These are phyloP conservation scores for Allobates femoralis DNA, from an alignment of 2,797 vertebrate genomes.

Conservation along the genomic window DNA sequence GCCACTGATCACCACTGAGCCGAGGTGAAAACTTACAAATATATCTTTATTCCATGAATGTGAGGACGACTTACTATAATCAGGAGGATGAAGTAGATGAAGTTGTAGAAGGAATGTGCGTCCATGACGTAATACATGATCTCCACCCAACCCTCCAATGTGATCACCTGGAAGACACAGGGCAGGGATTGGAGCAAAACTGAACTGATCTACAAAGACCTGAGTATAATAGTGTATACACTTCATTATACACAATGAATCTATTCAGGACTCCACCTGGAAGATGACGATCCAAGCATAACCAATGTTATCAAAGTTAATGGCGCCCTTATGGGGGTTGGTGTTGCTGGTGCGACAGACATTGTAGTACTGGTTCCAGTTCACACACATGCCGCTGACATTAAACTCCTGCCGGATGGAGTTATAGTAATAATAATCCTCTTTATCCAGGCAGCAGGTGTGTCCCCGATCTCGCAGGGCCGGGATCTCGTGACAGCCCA, in stretches of 20 bases:
- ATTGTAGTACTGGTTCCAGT: constrained; percentile 97
- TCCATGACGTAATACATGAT: constrained; percentile 99
- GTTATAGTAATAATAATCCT: constrained; percentile 87
- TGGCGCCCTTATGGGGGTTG: constrained; percentile 96
- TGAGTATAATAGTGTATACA: no score
- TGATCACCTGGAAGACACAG: constrained; percentile 86
- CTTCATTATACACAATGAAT: neutral
- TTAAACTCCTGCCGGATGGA: constrained; percentile 85
- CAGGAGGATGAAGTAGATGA: constrained; percentile 98
- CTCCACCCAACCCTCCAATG: constrained; percentile 98
- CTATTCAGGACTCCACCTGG: constrained; percentile 78
- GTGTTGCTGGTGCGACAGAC: constrained; percentile 87
- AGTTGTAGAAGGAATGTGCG: constrained; percentile 98
- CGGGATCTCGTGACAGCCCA: constrained; percentile 92
- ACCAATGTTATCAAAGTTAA: constrained; percentile 98
- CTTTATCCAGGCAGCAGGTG: constrained; percentile 93
- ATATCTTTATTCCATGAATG: neutral
- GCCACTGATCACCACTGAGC: no score
- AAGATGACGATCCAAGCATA: constrained; percentile 99
- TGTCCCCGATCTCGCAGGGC: constrained; percentile 88
- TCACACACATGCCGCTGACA: constrained; percentile 90
- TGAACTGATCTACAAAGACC: neutral
- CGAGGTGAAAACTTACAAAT: no score
- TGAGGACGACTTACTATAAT: constrained; percentile 93
- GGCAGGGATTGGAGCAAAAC: neutral